Evolutionary conservation across 2,797 vertebrate species (phyloP).

Genomic region (Balearica regulorum): DNA sequence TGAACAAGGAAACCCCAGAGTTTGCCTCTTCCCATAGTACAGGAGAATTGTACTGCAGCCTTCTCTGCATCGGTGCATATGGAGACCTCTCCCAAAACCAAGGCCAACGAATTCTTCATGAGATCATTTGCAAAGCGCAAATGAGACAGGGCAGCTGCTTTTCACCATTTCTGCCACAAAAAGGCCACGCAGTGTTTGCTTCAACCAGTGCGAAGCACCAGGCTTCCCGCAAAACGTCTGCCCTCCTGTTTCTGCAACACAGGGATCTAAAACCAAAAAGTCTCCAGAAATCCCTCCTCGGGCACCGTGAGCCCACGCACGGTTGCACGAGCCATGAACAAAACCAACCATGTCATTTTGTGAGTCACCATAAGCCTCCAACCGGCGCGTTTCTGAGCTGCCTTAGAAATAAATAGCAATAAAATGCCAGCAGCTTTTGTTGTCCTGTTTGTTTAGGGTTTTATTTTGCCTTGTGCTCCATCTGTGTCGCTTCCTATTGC

Average conservation of each 20-base stretch:
- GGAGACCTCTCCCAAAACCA: not conserved
- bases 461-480: not conserved
- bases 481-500: not conserved
- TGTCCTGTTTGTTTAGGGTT: not conserved
- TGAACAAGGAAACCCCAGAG: not conserved
- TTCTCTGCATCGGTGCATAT: fast-evolving
- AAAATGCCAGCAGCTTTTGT: not conserved
- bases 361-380: not conserved
- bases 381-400: fast-evolving
- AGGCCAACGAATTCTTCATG: not conserved
- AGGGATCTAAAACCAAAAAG: not conserved
- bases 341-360: not conserved
- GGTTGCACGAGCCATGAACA: not conserved
- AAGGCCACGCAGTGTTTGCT: not conserved
- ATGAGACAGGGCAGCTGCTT: not conserved
- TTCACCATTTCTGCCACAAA: not conserved
- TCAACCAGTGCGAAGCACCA: not conserved
- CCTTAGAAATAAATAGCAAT: not conserved
- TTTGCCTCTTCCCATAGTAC: not conserved
- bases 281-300: not conserved
- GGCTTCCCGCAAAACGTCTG: not conserved
- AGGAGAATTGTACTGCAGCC: fast-evolving
- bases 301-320: fast-evolving
- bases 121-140: not conserved
- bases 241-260: not conserved